Percentiles rank a stretch among this genome's conserved stretches.
Conservation (phyloP, 1,140 invertebrate genomes). For the Anagrus nilaparvatae region DNA sequence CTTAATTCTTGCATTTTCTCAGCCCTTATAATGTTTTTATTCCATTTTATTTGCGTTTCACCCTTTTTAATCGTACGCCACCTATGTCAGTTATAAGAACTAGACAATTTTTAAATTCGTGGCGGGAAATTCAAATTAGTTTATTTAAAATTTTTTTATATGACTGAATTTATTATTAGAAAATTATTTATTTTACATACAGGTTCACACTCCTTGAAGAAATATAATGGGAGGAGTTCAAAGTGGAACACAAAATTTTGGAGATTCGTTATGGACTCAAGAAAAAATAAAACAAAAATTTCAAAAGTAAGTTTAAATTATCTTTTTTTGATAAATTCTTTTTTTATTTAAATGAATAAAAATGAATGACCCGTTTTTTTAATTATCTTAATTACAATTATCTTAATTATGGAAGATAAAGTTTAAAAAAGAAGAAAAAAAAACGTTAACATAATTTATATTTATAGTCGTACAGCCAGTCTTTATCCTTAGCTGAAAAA, state of each 20-base stretch:
- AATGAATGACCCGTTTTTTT: too few relatives aligned
- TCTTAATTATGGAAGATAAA: too few relatives aligned
- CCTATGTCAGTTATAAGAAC: slow-evolving; percentile 3
- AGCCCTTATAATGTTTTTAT: background rate
- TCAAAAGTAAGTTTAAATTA: slow-evolving; percentile 28
- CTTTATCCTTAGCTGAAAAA: too few relatives aligned
- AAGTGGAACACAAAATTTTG: slow-evolving; percentile 36
- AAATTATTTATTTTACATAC: background rate
- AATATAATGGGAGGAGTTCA: slow-evolving; percentile 36
- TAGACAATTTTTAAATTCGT: background rate
- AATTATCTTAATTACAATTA: too few relatives aligned
- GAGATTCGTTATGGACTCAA: slow-evolving; percentile 39
- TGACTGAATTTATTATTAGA: background rate
- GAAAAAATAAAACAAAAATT: slow-evolving; percentile 36
- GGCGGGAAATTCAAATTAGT: slow-evolving; percentile 1
- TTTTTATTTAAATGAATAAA: too few relatives aligned
- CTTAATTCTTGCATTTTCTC: background rate
- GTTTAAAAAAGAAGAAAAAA: background rate
- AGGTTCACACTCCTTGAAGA: background rate
- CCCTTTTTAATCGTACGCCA: slow-evolving; percentile 4
- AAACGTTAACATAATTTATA: background rate
- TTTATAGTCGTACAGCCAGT: background rate
- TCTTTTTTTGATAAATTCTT: slow-evolving; percentile 1
- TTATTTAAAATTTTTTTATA: background rate
- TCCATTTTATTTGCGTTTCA: background rate